phyloP scores from a whole-genome alignment of 2,797 vertebrate species.

The Pteronotus mesoamericanus region DNA sequence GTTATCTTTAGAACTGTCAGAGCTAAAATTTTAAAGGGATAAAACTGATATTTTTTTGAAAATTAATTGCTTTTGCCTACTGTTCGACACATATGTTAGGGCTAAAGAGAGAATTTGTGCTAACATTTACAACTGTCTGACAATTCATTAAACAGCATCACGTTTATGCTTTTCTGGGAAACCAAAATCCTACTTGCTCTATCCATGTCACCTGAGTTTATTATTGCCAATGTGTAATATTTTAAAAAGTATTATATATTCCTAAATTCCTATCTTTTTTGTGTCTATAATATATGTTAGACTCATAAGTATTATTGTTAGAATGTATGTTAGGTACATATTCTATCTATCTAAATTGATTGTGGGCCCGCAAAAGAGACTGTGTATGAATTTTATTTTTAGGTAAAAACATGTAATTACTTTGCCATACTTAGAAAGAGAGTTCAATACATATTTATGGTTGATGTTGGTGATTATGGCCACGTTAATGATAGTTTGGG shows the following conservation, averaged over 20 bases:
- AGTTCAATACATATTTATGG: neutral
- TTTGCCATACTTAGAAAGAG: neutral
- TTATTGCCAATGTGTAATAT: neutral
- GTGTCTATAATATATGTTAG: neutral
- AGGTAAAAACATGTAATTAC: neutral
- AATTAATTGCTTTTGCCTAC: constrained; percentile 58
- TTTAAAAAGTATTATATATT: neutral
- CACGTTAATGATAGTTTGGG: neutral
- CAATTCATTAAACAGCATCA: constrained; percentile 15
- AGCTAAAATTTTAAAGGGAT: constrained; percentile 54
- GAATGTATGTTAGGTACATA: neutral
- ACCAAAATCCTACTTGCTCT: neutral
- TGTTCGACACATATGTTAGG: constrained; percentile 21
- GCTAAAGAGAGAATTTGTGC: constrained; percentile 32
- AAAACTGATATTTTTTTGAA: neutral
- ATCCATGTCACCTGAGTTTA: neutral
- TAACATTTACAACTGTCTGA: constrained; percentile 33
- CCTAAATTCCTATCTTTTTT: neutral
- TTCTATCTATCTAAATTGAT: neutral
- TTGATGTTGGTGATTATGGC: neutral
- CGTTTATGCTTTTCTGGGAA: neutral
- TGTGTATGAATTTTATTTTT: neutral
- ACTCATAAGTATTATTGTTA: neutral
- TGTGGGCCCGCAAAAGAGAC: neutral
- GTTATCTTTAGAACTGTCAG: constrained; percentile 49